Conservation (phyloP, 2,113 vertebrate species). For the Tragulus kanchil region DNA sequence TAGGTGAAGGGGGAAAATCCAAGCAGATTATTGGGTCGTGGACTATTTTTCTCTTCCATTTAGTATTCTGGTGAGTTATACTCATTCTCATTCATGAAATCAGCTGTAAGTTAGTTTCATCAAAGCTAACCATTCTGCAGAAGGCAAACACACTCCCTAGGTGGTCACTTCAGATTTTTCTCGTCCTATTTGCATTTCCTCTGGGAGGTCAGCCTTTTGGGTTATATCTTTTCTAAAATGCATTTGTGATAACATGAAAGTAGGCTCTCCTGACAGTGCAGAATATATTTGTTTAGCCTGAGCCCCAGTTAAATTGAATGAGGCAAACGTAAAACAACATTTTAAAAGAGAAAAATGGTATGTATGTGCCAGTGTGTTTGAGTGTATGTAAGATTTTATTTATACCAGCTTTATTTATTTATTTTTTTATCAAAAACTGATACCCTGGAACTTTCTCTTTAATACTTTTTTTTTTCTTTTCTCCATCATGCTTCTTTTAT, state of each 20-base stretch:
- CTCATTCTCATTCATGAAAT: neutral
- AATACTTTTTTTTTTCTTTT: neutral
- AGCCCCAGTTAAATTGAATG: conserved; percentile 48
- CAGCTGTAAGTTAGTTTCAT: neutral
- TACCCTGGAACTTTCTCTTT: neutral
- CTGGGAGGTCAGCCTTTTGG: neutral
- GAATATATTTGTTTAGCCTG: conserved; percentile 45
- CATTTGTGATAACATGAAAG: neutral
- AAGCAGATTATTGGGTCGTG: neutral
- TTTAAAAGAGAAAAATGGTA: conserved; percentile 34
- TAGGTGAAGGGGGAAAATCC: neutral
- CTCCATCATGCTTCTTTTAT: too few relatives aligned
- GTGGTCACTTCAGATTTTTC: neutral
- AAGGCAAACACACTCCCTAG: neutral
- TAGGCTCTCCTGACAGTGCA: neutral
- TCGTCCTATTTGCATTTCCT: conserved; percentile 2
- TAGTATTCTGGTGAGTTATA: neutral
- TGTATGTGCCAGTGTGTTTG: neutral
- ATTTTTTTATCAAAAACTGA: neutral
- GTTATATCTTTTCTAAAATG: conserved; percentile 36
- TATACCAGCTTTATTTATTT: neutral
- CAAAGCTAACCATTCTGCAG: neutral
- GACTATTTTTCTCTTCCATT: neutral
- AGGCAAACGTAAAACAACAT: conserved; percentile 29
- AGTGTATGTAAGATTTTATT: neutral